A percentile compares a stretch with the other conserved stretches of the same genome.
Conservation (phyloP, 2,113 vertebrate genomes). For the Psammodynastes pulverulentus region DNA sequence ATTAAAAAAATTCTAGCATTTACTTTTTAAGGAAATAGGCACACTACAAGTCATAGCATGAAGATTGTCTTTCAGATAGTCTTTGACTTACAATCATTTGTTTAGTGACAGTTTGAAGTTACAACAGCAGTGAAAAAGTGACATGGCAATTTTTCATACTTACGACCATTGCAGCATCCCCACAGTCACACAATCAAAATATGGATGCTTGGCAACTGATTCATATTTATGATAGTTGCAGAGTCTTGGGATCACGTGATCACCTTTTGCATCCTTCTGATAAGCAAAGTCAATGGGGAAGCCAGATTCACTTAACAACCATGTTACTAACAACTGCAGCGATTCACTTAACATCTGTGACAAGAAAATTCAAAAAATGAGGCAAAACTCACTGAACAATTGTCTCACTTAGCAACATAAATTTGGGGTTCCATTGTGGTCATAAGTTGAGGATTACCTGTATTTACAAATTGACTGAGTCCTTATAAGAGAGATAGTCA, state of each 20-base stretch:
- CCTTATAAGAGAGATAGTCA: not conserved
- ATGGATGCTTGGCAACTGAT: too few relatives aligned
- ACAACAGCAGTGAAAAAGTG: not conserved
- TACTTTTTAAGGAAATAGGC: not conserved
- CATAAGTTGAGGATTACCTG: too few relatives aligned
- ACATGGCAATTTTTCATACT: not conserved
- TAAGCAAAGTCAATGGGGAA: too few relatives aligned
- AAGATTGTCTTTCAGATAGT: not conserved
- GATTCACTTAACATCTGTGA: not conserved
- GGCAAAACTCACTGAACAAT: not conserved
- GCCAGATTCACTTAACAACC: too few relatives aligned
- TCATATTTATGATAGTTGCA: too few relatives aligned
- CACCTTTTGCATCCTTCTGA: too few relatives aligned
- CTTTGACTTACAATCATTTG: not conserved
- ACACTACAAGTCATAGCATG: not conserved
- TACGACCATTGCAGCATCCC: too few relatives aligned
- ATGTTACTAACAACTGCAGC: not conserved
- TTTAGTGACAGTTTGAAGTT: not conserved
- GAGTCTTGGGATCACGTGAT: too few relatives aligned
- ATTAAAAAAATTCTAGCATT: not conserved
- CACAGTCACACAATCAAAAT: too few relatives aligned
- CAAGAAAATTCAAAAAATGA: not conserved
- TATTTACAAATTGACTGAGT: not conserved
- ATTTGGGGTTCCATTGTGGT: not conserved
- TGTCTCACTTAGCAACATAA: not conserved